Percentiles rank a stretch among this genome's conserved stretches.
These are phyloP conservation scores for Strix aluco DNA, from an alignment of 2,113 vertebrate species.

Conservation along the genomic window DNA sequence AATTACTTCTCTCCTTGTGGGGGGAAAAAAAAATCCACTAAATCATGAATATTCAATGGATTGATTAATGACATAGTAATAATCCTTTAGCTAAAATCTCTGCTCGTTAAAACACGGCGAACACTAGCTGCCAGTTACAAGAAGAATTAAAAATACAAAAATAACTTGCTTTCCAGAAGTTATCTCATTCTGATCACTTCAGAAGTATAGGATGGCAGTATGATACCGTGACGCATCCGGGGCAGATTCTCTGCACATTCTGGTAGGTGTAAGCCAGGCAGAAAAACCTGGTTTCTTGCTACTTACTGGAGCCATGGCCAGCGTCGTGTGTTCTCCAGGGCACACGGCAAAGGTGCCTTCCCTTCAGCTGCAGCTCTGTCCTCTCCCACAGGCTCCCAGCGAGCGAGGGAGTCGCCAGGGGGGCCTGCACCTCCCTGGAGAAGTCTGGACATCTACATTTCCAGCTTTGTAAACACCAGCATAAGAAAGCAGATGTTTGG, in stretches of 20 bases:
- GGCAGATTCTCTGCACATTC: not conserved
- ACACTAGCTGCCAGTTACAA: not conserved
- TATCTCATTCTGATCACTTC: not conserved
- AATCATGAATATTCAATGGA: constrained; percentile 57
- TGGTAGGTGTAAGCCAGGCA: not conserved
- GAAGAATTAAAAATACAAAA: constrained; percentile 17
- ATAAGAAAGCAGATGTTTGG: not conserved
- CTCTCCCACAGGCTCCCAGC: not conserved
- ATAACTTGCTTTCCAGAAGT: constrained; percentile 11
- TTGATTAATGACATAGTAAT: constrained; percentile 40
- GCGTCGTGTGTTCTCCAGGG: not conserved
- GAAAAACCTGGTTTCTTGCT: not conserved
- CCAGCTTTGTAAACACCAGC: not conserved
- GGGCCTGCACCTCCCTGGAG: not conserved
- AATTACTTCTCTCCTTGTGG: constrained; percentile 32
- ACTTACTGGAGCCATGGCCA: not conserved
- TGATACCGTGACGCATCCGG: not conserved
- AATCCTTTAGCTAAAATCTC: constrained; percentile 41
- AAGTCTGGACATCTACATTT: not conserved
- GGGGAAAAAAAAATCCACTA: not conserved
- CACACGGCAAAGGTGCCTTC: not conserved
- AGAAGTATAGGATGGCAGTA: not conserved
- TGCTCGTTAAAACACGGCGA: constrained; percentile 14
- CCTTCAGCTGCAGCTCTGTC: not conserved
- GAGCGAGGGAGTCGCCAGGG: accelerated